Conservation (phyloP, 2,113 vertebrate genomes). For the Tragelaphus buxtoni region DNA sequence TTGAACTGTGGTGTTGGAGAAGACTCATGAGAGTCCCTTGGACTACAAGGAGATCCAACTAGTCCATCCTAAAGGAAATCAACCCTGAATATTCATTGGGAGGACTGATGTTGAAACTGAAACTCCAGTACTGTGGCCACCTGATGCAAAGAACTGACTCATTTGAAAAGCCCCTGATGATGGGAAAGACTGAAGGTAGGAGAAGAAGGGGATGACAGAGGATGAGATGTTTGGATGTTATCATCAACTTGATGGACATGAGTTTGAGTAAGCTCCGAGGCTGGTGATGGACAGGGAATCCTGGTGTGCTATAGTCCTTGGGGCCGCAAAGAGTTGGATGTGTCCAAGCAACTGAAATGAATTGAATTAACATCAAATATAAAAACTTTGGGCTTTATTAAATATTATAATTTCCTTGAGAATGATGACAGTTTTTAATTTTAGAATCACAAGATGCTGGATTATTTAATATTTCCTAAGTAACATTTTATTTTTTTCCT, state of each 20-base stretch:
- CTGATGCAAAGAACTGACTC: not conserved
- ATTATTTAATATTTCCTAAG: not conserved
- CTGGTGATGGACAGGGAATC: not conserved
- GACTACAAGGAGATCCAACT: not conserved
- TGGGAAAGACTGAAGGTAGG: not conserved
- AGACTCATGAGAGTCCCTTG: not conserved
- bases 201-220: not conserved
- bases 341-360: not conserved
- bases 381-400: not conserved
- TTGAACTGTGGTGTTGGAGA: not conserved
- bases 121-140: not conserved
- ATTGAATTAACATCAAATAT: not conserved
- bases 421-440: not conserved
- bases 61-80: not conserved
- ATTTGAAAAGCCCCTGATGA: not conserved
- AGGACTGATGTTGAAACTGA: not conserved
- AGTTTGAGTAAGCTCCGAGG: not conserved
- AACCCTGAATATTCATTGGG: too few species aligned
- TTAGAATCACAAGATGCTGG: not conserved
- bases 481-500: conserved; percentile 16
- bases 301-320: not conserved
- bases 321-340: not conserved
- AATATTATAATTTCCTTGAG: not conserved
- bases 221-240: not conserved
- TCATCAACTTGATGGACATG: not conserved